Evolutionary conservation across 1,140 invertebrate genomes (phyloP), one percentile per base, ranked within the genome.

Genomic region (Microplitis demolitor): DNA sequence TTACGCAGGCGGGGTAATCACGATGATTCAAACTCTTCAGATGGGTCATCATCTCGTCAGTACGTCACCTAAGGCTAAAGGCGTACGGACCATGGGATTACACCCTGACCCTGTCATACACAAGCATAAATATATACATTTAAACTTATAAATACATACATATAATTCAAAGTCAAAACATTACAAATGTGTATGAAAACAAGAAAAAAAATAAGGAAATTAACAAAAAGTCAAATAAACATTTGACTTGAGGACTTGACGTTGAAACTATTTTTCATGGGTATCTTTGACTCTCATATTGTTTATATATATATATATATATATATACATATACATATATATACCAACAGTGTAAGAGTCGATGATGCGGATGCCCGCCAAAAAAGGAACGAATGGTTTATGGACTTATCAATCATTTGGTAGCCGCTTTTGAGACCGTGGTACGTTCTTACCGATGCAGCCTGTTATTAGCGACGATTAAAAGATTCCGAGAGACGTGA

Each of bases 351-450:
- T 45, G 8, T 45, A 45, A 45, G 39, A 45, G 39, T 45, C 33
- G 60, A 33, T 35, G 60, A 33, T 24, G 24, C 33, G 60, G 69
- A 61, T 51, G 45, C 58, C 64, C 68, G 69, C 74, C 60, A 74
- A 74, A 74, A 74, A 74, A 74, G 67, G 72, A 70, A 74, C 11
- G 69, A 34, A 73, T 81, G 75, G 79, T 85, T 87, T 87, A 86
- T 86, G 85, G 86, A 87, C 85, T 87, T 87, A 87, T 87, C 84
- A 86, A 87, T 87, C 86, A 86, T 85, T 83, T 83, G 82, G 84
- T 86, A 85, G 85, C 83, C 63, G 50, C 73, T 76, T 74, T 74
- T 74, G 73, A 68, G 77, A 74, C 51, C 54, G 67, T 67, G 72
- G 75, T 78, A 75, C 72, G 77, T 79, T 78, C 66, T 78, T 79